Evolutionary conservation across 2,888 invertebrate species (phyloP), one percentile per base, ranked within the genome.

Genomic region (Glaucopsyche alexis): DNA sequence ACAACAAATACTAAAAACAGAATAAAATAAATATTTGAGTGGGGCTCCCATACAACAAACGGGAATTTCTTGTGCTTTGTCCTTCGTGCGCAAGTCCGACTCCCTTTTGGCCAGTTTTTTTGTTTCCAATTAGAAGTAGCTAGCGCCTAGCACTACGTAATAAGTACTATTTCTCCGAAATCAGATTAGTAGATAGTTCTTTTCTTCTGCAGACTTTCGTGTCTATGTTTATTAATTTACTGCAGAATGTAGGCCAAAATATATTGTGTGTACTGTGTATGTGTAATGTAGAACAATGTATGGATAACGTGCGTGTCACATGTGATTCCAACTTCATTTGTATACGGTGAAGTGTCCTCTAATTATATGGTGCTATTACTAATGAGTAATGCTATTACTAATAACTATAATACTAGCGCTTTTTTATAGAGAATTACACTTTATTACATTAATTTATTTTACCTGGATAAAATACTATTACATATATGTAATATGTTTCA

Each of bases 331-430:
- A 60, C 29, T 60, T 13, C 13, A 60, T 60, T 60, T 60, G 29
- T 60, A 60, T 38, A 60, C 60, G 38, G 60, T 38, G 60, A 14
- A 60, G 60, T 60, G 60, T 60, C 60, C 60, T 60, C 60, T 60
- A 60, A 60, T 60, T 60, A 60, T 60, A 60, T 14, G 47, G 47
- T 47, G 60, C 29, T 13, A 60, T 38, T 29, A 29, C 60, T 60
- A 29, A 38, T 60, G n/a, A n/a, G n/a, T n/a, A n/a, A n/a, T 47
- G 60, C 29, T 13, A 60, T 38, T 29, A 29, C 60, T 60, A 29
- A 38, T 60, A n/a, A n/a, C n/a, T n/a, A 5, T 60, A 60, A 29
- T 60, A 60, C 60, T 13, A 60, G 47, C 11, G 8, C 47, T 47
- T 4, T 29, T 29, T 29, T 38, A 13, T 60, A 60, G 29, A 7